Evolutionary conservation across 2,113 vertebrate species (phyloP).

Genomic region (Rousettus leschenaultii): DNA sequence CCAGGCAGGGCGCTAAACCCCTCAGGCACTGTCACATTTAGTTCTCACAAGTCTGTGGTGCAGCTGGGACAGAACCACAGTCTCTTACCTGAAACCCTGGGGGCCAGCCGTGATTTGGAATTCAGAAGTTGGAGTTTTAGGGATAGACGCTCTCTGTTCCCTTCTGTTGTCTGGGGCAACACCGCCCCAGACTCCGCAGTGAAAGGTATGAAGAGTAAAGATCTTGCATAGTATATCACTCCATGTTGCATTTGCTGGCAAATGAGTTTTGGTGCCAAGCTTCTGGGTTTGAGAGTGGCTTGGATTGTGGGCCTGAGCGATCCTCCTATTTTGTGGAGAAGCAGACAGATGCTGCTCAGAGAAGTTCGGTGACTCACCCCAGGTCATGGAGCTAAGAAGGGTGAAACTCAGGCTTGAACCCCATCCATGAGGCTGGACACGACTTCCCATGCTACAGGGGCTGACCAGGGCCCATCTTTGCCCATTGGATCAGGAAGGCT

Average conservation of each 20-base stretch:
- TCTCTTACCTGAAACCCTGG: neutral
- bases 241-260: fast-evolving
- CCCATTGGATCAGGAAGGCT: no score
- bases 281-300: neutral
- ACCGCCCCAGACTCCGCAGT: neutral
- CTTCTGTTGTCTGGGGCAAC: neutral
- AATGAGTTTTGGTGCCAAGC: fast-evolving
- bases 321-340: neutral
- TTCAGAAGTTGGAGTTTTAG: neutral
- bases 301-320: neutral
- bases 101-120: neutral
- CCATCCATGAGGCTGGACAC: fast-evolving
- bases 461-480: neutral
- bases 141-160: neutral
- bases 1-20: neutral
- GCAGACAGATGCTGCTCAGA: neutral
- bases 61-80: neutral
- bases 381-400: neutral
- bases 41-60: neutral
- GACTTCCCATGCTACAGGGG: fast-evolving
- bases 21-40: no score
- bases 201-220: neutral
- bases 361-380: neutral
- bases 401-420: neutral
- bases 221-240: fast-evolving